Evolutionary conservation across 2,888 invertebrate species (phyloP).

Genomic region (Eristalinus sepulchralis): DNA sequence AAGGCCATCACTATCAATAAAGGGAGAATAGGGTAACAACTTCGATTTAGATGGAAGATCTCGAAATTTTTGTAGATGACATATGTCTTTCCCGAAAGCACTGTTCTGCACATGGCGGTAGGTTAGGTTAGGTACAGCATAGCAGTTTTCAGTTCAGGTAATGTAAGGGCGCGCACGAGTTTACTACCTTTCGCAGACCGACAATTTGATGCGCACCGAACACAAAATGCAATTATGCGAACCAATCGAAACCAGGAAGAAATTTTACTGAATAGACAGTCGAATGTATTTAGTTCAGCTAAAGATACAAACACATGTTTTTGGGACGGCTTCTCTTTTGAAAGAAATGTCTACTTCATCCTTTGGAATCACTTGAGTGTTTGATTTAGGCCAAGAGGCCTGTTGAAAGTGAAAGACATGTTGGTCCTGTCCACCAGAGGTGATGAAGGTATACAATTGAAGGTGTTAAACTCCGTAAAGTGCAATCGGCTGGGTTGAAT

Average conservation of each 20-base stretch:
- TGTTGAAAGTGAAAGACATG: not conserved
- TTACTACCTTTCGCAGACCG: not conserved
- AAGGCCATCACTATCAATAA: too few species aligned
- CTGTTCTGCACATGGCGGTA: not conserved
- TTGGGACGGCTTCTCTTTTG: not conserved
- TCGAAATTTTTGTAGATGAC: not conserved
- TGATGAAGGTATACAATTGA: not conserved
- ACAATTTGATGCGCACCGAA: not conserved
- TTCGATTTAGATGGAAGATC: not conserved
- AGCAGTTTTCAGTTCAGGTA: not conserved
- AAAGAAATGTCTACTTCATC: not conserved
- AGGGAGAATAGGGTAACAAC: not conserved
- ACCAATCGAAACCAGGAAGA: not conserved
- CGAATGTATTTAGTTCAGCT: not conserved
- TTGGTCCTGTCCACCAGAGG: not conserved
- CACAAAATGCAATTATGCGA: not conserved
- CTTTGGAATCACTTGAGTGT: not conserved
- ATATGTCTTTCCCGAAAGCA: not conserved
- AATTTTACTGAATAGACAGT: not conserved
- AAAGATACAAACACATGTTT: not conserved
- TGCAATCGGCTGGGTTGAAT: constrained; percentile 3
- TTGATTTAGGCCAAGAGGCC: not conserved
- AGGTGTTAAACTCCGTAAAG: not conserved
- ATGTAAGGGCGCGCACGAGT: not conserved
- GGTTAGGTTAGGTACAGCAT: too few species aligned